Percentiles rank a stretch among this genome's conserved stretches.
Evolutionary conservation across 2,113 vertebrate species (phyloP).

Genomic region (Haemorhous mexicanus): DNA sequence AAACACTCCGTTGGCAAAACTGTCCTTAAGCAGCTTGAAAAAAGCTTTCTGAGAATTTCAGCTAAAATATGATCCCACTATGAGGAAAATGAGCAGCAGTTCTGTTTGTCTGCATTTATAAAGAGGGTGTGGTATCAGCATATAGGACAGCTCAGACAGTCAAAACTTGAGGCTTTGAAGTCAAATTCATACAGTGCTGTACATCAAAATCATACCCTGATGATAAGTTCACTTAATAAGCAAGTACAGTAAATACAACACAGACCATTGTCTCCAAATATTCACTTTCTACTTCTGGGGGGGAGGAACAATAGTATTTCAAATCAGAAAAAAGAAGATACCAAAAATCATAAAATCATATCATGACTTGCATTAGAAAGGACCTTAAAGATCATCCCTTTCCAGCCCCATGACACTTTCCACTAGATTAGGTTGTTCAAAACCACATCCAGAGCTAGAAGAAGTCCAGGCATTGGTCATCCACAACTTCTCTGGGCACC

Average conservation of each 20-base stretch:
- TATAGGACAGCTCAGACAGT: background rate
- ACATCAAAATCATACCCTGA: background rate
- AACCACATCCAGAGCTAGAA: too few species aligned
- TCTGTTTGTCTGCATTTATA: background rate
- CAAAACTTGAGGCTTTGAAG: background rate
- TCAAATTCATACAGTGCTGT: background rate
- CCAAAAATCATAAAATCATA: background rate
- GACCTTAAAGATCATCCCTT: background rate
- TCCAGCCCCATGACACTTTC: background rate
- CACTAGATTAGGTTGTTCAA: background rate
- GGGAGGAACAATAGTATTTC: background rate
- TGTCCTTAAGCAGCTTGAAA: background rate
- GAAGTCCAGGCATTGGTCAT: background rate
- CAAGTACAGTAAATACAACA: background rate
- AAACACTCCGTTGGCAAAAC: background rate
- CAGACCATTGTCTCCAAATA: background rate
- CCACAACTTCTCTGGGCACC: background rate
- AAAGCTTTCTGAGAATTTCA: background rate
- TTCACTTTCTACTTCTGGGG: background rate
- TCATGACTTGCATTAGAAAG: accelerated
- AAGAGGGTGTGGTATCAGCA: background rate
- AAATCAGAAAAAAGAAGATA: background rate
- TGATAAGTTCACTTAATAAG: background rate
- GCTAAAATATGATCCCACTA: background rate
- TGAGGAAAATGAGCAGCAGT: background rate